These are phyloP conservation scores for Volucella inanis DNA, from an alignment of 2,888 invertebrate genomes.

Conservation along the genomic window DNA sequence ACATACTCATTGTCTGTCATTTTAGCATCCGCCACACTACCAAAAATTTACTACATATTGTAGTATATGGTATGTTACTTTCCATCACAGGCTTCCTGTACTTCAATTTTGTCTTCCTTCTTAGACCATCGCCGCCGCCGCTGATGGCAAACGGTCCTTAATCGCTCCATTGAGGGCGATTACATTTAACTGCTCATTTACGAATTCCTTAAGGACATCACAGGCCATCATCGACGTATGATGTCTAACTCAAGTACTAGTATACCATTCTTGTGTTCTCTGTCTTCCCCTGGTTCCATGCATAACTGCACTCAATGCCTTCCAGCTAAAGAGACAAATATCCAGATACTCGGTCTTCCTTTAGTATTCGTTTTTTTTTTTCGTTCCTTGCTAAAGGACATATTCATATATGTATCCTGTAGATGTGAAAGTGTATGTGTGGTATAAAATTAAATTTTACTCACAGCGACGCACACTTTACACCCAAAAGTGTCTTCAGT, in stretches of 20 bases:
- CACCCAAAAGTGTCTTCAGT: constrained; percentile 46
- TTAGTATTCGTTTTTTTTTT: constrained; percentile 51
- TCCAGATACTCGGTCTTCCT: constrained; percentile 36
- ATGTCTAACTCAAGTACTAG: constrained; percentile 64
- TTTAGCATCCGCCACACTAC: constrained; percentile 20
- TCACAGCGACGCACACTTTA: constrained; percentile 55
- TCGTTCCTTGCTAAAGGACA: constrained; percentile 38
- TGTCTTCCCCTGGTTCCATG: constrained; percentile 34
- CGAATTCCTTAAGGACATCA: constrained; percentile 74
- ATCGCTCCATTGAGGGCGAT: constrained; percentile 74
- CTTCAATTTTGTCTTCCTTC: constrained; percentile 6
- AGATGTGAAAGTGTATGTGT: not conserved
- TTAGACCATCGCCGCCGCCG: constrained; percentile 27
- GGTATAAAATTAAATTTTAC: constrained; percentile 62
- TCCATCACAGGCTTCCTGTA: constrained; percentile 30
- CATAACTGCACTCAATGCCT: constrained; percentile 68
- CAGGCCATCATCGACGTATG: constrained; percentile 71
- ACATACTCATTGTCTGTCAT: constrained; percentile 30
- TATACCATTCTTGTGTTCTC: not conserved
- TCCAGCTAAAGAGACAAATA: constrained; percentile 35
- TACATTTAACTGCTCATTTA: constrained; percentile 75
- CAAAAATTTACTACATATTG: constrained; percentile 6
- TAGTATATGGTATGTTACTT: constrained; percentile 15
- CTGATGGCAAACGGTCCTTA: constrained; percentile 59
- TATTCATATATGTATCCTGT: not conserved